Percentiles rank a stretch among this genome's conserved stretches.
Conservation (phyloP, 2,888 invertebrate genomes). For the Clusia tigrina region DNA sequence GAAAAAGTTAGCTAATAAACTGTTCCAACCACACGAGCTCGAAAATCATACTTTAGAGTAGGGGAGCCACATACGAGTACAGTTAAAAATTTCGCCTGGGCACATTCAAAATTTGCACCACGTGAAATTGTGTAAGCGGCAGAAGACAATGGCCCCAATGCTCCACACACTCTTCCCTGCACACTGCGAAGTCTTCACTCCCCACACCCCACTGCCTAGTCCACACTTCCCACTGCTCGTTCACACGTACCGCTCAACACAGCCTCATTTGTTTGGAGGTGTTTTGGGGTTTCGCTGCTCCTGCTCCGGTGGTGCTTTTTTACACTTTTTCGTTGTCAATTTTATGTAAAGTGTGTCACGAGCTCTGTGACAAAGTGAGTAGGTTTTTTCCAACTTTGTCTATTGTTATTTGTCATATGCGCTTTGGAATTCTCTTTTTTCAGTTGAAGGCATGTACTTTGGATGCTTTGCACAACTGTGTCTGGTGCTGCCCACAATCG, state of each 20-base stretch:
- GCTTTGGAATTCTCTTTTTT: slow-evolving; percentile 30
- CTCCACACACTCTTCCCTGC: too few species aligned
- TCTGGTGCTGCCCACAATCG: not conserved
- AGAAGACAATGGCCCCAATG: not conserved
- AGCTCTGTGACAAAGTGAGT: slow-evolving; percentile 36
- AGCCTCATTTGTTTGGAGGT: not conserved
- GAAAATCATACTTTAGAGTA: not conserved
- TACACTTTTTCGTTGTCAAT: slow-evolving; percentile 33
- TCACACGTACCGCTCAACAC: not conserved
- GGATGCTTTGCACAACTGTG: not conserved
- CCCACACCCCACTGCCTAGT: too few species aligned
- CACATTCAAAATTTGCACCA: not conserved
- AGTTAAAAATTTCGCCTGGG: not conserved
- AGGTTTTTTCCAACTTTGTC: not conserved
- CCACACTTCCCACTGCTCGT: too few species aligned
- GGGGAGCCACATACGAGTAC: not conserved
- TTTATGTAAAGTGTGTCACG: slow-evolving; percentile 49
- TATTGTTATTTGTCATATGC: slow-evolving; percentile 53
- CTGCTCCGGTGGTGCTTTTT: slow-evolving; percentile 25
- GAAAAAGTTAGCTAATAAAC: too few species aligned
- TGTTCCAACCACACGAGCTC: not conserved
- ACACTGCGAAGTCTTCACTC: too few species aligned
- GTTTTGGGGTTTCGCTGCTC: not conserved
- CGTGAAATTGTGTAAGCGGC: not conserved
- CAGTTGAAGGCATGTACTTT: not conserved